phyloP scores from a whole-genome alignment of 2,888 invertebrate genomes.

The Diplazon laetatorius region DNA sequence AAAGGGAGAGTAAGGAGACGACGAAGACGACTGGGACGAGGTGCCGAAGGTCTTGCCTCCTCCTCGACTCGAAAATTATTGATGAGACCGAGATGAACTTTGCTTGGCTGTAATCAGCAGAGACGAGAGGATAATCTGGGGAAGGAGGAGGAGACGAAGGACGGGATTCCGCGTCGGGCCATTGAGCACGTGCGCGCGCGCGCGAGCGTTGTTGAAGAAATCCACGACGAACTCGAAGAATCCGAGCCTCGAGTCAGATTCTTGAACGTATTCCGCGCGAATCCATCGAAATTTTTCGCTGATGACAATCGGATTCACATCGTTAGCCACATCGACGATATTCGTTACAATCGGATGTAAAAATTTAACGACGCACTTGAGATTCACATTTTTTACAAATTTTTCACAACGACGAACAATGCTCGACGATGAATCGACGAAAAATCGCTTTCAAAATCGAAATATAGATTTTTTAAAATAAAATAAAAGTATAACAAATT shows the following conservation, averaged over 20 bases:
- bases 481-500: no score
- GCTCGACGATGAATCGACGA: no score
- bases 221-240: slow-evolving; percentile 17
- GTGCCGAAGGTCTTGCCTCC: slow-evolving; percentile 29
- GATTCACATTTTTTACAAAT: no score
- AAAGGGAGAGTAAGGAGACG: slow-evolving; percentile 38
- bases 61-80: slow-evolving; percentile 50
- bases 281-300: slow-evolving; percentile 51
- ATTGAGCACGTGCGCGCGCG: not conserved
- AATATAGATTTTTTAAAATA: not conserved
- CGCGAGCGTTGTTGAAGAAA: slow-evolving; percentile 5
- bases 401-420: no score
- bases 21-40: no score
- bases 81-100: slow-evolving; percentile 68
- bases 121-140: slow-evolving; percentile 45
- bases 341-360: not conserved
- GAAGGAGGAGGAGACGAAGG: slow-evolving; percentile 31
- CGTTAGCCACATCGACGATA: slow-evolving; percentile 1
- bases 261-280: slow-evolving; percentile 46
- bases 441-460: no score
- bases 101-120: slow-evolving; percentile 58
- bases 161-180: slow-evolving; percentile 9
- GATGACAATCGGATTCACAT: slow-evolving; percentile 1
- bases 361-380: no score
- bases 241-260: slow-evolving; percentile 25